Conservation (phyloP, 2,888 invertebrate genomes). For the Drosophila anomalata region DNA sequence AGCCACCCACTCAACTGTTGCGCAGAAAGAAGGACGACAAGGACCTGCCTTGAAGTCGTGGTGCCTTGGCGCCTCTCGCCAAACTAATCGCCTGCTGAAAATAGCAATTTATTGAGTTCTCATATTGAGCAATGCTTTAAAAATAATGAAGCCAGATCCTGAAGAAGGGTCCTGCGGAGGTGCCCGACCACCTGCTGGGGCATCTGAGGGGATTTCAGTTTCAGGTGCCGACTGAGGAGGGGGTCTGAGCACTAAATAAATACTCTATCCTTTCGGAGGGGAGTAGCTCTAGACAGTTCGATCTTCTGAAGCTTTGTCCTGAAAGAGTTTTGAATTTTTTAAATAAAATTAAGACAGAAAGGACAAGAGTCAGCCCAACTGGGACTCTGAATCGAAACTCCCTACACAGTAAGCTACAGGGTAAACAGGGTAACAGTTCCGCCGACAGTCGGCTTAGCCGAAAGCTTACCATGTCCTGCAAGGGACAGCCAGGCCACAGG, state of each 20-base stretch:
- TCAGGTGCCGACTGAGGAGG: neutral
- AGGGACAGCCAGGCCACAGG: constrained; percentile 25
- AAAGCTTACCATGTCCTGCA: constrained; percentile 42
- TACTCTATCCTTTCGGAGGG: neutral
- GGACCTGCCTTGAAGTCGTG: neutral
- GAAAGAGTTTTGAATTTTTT: neutral
- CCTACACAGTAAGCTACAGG: neutral
- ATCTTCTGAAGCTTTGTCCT: too few relatives aligned
- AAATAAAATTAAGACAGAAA: neutral
- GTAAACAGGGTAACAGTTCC: constrained; percentile 12
- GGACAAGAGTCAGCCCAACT: too few relatives aligned
- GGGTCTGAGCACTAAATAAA: neutral
- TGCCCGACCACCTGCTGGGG: constrained; percentile 22
- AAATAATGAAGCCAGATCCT: constrained; percentile 62
- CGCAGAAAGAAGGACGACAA: constrained; percentile 37
- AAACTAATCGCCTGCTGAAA: constrained; percentile 78
- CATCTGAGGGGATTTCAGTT: neutral
- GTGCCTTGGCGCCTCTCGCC: constrained; percentile 49
- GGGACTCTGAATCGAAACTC: constrained; percentile 2
- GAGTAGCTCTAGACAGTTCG: too few relatives aligned
- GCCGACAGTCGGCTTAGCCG: constrained; percentile 39
- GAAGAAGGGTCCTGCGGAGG: constrained; percentile 23
- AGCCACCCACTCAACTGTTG: constrained; percentile 66
- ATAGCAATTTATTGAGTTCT: constrained; percentile 76
- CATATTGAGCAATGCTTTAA: constrained; percentile 75